Conservation (phyloP, 2,797 vertebrate species). For the Rhinatrema bivittatum region DNA sequence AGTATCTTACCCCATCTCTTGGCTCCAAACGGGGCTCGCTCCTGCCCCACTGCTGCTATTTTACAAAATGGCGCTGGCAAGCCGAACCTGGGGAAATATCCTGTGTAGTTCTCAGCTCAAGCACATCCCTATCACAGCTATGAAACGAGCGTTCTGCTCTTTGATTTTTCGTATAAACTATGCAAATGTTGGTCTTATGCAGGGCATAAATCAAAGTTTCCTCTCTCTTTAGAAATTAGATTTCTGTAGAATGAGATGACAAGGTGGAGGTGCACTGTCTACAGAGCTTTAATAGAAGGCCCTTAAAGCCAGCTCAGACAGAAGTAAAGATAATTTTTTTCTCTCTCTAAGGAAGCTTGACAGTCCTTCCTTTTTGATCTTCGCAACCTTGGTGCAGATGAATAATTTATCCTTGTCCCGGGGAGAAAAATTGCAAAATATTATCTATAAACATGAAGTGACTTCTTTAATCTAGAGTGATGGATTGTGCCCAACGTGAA, state of each 20-base stretch:
- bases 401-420: slow-evolving; percentile 28
- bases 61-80: no score
- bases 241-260: not conserved
- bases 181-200: no score
- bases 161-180: no score
- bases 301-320: slow-evolving; percentile 1
- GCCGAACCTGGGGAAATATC: no score
- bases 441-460: slow-evolving; percentile 30
- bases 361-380: slow-evolving; percentile 25
- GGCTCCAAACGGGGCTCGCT: no score
- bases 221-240: slow-evolving; percentile 12
- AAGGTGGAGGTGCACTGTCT: not conserved
- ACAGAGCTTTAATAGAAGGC: not conserved
- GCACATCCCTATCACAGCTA: no score
- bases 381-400: slow-evolving; percentile 22
- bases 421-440: slow-evolving; percentile 22
- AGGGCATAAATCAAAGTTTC: slow-evolving; percentile 1
- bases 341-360: slow-evolving; percentile 9
- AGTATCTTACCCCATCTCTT: no score
- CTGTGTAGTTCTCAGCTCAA: no score
- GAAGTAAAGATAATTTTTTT: slow-evolving; percentile 2
- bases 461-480: slow-evolving; percentile 12
- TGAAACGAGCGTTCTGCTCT: no score
- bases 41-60: no score
- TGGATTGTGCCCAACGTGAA: not conserved